Evolutionary conservation across 2,797 vertebrate genomes (phyloP), one percentile per base, ranked within the genome.

Genomic region (Mustela erminea): DNA sequence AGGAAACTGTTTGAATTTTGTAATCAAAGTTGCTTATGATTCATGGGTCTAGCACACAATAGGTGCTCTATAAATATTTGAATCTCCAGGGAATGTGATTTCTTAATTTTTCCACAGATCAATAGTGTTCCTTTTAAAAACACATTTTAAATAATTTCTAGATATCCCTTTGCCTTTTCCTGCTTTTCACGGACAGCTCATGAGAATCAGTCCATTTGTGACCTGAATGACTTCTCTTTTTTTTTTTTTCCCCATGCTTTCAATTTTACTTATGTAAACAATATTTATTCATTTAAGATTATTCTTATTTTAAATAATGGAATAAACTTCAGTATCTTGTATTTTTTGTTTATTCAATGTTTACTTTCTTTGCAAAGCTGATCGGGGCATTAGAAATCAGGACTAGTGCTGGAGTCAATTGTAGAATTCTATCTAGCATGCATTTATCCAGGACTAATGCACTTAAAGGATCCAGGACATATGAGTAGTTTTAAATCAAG

Each of bases 71-170:
- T 89, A 82, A 78, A 70, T 87, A 81, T 58, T n/a, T 87, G 5
- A 87, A 74, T 52, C 38, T 60, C 32, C 32, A 29, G 35, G 41
- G 74, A 46, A 77, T 58, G 46, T 2, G 58, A 46, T 66, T 46
- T 94, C 86, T 64, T 1, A 52, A 29, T 49, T 83, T 97, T 98
- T 97, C 60, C 96, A 94, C 86, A 96, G 90, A 91, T 93, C 66
- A 91, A 49, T 80, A 96, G 96, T 97, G 96, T 96, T 95, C 92
- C 96, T 95, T 98, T 98, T 86, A 97, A 97, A 90, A 97, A 96
- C 92, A 96, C 75, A 75, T 95, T 97, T 98, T 97, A 96, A 98
- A 81, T 93, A 95, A 92, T 95, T 92, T 87, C 74, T 62, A 20
- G 41, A 7, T n/a, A 75, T 80, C 74, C 78, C 43, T 4, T 88